These are phyloP conservation scores for Camponotus floridanus DNA, from an alignment of 1,140 invertebrate species.

Conservation along the genomic window DNA sequence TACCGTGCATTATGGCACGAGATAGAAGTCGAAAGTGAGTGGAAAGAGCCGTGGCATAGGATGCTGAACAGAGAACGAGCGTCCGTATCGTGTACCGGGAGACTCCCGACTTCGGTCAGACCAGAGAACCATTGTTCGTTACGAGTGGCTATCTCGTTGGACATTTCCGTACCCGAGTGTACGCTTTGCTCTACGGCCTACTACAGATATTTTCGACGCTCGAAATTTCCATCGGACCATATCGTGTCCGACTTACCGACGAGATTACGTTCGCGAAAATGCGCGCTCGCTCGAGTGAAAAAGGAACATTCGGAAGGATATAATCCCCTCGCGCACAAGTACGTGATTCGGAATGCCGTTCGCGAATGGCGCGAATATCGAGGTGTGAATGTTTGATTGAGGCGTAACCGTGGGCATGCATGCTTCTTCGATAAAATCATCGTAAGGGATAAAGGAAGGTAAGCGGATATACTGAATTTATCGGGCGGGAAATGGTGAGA, in stretches of 20 bases:
- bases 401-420: not conserved
- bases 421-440: not conserved
- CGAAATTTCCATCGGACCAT: slow-evolving; percentile 65
- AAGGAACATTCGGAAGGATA: not conserved
- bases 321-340: not conserved
- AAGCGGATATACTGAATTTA: slow-evolving; percentile 5
- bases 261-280: slow-evolving; percentile 35
- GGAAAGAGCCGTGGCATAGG: slow-evolving; percentile 40
- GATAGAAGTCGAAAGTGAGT: slow-evolving; percentile 58
- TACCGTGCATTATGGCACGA: slow-evolving; percentile 78
- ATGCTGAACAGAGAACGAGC: slow-evolving; percentile 2
- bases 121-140: slow-evolving; percentile 83
- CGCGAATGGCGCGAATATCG: not conserved
- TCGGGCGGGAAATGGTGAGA: not conserved
- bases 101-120: slow-evolving; percentile 77
- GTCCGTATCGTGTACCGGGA: slow-evolving; percentile 35
- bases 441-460: not conserved
- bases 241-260: slow-evolving; percentile 70
- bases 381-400: not conserved
- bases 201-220: slow-evolving; percentile 74
- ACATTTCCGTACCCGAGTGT: slow-evolving; percentile 82
- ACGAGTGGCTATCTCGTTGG: slow-evolving; percentile 84
- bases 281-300: not conserved
- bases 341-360: not conserved
- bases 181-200: slow-evolving; percentile 67